Percentiles rank a stretch among this genome's conserved stretches.
phyloP scores from a whole-genome alignment of 2,113 vertebrate species.

The Gymnarchus niloticus region DNA sequence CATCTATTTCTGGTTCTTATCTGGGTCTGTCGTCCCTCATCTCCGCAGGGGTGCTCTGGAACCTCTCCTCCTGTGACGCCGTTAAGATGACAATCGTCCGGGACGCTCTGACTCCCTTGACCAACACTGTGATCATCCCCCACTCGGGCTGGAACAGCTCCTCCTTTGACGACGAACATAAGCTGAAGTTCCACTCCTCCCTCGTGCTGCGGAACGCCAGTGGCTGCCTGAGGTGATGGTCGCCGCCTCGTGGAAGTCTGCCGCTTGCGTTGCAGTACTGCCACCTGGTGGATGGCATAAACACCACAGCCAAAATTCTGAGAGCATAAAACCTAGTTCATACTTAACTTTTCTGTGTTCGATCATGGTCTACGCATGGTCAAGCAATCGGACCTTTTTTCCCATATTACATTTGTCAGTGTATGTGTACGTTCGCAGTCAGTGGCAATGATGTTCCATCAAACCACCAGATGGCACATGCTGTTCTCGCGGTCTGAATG shows the following conservation, averaged over 20 bases:
- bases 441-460: too few relatives aligned
- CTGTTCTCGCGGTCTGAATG: too few relatives aligned
- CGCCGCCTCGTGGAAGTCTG: not conserved
- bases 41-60: conserved; percentile 86
- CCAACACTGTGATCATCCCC: conserved; percentile 90
- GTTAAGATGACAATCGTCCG: conserved; percentile 98
- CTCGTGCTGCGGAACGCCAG: conserved; percentile 90
- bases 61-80: conserved; percentile 90
- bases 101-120: conserved; percentile 84
- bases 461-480: too few relatives aligned
- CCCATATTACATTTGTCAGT: too few relatives aligned
- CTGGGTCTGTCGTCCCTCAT: not conserved
- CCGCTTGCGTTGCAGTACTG: not conserved
- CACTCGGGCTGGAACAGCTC: conserved; percentile 94
- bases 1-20: not conserved
- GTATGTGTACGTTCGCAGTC: too few relatives aligned
- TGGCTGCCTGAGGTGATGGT: conserved; percentile 82
- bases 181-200: conserved; percentile 91
- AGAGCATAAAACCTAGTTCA: too few relatives aligned
- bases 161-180: conserved; percentile 84
- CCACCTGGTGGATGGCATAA: not conserved
- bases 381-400: too few relatives aligned
- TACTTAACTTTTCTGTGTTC: too few relatives aligned
- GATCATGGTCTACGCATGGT: too few relatives aligned
- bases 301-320: not conserved